Base-by-base conservation (phyloP, 2,113 vertebrate species). In the Epinephelus lanceolatus region DNA sequence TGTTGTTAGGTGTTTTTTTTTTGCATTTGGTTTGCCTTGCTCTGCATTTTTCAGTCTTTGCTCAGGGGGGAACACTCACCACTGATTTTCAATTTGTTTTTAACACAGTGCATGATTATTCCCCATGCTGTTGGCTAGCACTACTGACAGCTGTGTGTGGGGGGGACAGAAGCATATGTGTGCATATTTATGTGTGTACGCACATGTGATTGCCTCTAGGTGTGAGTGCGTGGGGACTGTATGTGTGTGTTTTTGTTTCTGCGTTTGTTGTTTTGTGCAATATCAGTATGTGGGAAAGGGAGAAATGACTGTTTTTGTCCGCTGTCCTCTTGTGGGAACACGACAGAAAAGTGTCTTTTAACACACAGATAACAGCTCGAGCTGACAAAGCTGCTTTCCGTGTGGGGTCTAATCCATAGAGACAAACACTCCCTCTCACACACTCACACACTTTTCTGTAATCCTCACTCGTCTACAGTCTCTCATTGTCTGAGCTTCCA, bases 41-140 rank as follows among this genome's bases (percentile, higher is more conserved):
- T 78, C 68, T 75, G 77, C 85, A 84, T 91, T 92, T 94, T 86
- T 86, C 53, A 33, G 9, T 76, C 78, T 84, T 86, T 86, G 83
- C 90, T 88, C 90, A 66, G 71, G 80, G 83, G 80, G 85, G 69
- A 91, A 93, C 81, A 86, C 88, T 94, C 84, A 65, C 70, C 70
- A 81, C 84, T 93, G 91, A 94, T 94, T 95, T 95, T 94, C 90
- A 93, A 93, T 94, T 94, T 94, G 86, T 86, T 88, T 93, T 87
- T 88, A 89, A 88, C 87, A 91, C 77, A 90, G 81, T 88, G 77
- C 88, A 85, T 90, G 86, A 92, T 91, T 93, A 89, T 91, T 88
- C 80, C 88, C 78, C 66, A 67, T 72, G 62, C 84, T 86, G 81
- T 42, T 91, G 86, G 78, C 84, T 73, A 59, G 55, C 60, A 55